Conservation (phyloP, 1,140 invertebrate genomes). For the Neodiprion lecontei region DNA sequence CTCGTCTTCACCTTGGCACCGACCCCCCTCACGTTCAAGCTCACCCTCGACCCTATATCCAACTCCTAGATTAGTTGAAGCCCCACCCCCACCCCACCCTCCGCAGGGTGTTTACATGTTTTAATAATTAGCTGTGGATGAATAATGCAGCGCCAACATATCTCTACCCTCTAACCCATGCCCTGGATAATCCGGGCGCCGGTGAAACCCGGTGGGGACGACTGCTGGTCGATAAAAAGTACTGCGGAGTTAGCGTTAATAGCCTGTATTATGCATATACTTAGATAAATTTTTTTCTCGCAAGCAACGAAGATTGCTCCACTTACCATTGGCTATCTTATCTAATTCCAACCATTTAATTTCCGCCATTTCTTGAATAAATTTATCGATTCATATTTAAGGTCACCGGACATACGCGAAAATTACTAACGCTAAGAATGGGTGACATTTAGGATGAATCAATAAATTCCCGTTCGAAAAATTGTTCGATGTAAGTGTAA, state of each 20-base stretch:
- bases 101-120: slow-evolving; percentile 14
- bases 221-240: background rate
- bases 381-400: no score
- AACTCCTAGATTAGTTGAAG: slow-evolving; percentile 8
- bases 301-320: no score
- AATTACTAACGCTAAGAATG: no score
- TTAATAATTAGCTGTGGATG: slow-evolving; percentile 13
- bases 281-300: no score
- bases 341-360: no score
- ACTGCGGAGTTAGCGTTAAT: background rate
- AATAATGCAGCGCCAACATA: slow-evolving; percentile 16
- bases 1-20: background rate
- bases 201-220: background rate
- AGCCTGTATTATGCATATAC: background rate
- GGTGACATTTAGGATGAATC: no score
- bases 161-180: background rate
- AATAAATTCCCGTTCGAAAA: no score
- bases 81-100: slow-evolving; percentile 1
- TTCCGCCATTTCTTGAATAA: no score
- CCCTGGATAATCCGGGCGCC: background rate
- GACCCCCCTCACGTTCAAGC: background rate
- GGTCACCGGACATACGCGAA: no score
- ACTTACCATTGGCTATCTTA: no score
- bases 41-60: background rate
- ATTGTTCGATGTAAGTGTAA: no score